Conservation (phyloP, 2,113 vertebrate species). For the Spermophilus dauricus region DNA sequence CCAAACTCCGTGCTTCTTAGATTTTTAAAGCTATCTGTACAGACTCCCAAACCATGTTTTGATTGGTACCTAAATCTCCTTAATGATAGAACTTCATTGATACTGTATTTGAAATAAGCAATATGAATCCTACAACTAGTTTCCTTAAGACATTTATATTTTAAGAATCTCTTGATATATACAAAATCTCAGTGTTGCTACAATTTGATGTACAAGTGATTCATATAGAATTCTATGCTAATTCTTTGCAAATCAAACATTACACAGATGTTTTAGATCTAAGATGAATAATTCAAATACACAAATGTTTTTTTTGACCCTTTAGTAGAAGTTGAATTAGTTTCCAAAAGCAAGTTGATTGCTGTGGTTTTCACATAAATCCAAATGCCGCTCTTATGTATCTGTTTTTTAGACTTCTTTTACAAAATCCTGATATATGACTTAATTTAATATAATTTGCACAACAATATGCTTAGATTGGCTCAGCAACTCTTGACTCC, state of each 20-base stretch:
- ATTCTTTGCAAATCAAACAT: slow-evolving; percentile 44
- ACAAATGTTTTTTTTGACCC: slow-evolving; percentile 3
- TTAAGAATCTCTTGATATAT: background rate
- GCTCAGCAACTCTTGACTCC: background rate
- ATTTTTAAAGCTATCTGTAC: background rate
- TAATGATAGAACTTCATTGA: background rate
- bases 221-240: background rate
- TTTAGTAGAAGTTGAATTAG: background rate
- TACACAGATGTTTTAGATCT: slow-evolving; percentile 3
- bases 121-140: background rate
- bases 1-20: background rate
- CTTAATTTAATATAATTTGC: slow-evolving; percentile 22
- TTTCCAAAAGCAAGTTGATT: slow-evolving; percentile 58
- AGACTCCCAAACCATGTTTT: background rate
- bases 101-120: background rate
- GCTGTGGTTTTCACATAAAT: background rate
- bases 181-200: background rate
- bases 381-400: background rate
- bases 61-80: background rate
- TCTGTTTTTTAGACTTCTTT: background rate
- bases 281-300: slow-evolving; percentile 55
- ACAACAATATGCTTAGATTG: background rate
- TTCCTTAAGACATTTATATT: background rate
- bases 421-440: background rate
- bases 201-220: background rate